Percentiles rank a stretch among this genome's conserved stretches.
Evolutionary conservation across 2,113 vertebrate species (phyloP).

Genomic region (Ctenodactylus gundi): DNA sequence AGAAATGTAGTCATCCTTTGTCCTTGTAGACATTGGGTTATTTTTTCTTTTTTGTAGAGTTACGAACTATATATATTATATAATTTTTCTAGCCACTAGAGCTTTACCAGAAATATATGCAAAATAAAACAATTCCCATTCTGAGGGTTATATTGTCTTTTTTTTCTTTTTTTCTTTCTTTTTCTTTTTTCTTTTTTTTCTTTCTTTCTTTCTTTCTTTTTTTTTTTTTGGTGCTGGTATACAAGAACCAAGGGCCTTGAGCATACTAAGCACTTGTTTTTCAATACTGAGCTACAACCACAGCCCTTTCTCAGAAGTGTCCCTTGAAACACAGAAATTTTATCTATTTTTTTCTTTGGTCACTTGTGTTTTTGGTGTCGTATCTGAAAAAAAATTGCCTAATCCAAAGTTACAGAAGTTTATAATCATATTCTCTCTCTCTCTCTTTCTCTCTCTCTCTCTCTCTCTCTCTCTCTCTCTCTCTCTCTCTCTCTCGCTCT

Average conservation of each 20-base stretch:
- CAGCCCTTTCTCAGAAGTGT: no score
- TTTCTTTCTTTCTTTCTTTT: no score
- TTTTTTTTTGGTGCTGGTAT: no score
- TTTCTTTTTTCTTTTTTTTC: background rate
- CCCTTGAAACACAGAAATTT: background rate
- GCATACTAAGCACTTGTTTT: background rate
- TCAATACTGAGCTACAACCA: background rate
- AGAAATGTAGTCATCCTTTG: background rate
- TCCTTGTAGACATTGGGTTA: background rate
- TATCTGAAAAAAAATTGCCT: background rate
- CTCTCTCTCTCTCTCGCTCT: no score
- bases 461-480: no score
- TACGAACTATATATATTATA: background rate
- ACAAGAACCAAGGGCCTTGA: background rate
- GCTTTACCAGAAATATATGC: background rate
- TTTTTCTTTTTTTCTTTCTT: background rate
- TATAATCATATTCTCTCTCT: background rate
- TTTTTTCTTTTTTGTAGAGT: slow-evolving; percentile 11
- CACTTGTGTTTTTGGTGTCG: background rate
- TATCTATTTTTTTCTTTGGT: background rate
- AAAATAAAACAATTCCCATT: background rate
- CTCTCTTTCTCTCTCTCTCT: no score
- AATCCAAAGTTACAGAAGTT: background rate
- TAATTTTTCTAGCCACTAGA: background rate
- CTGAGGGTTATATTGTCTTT: background rate